A percentile compares a stretch with the other conserved stretches of the same genome.
Evolutionary conservation across 2,888 invertebrate species (phyloP).

Genomic region (Operophtera brumata): DNA sequence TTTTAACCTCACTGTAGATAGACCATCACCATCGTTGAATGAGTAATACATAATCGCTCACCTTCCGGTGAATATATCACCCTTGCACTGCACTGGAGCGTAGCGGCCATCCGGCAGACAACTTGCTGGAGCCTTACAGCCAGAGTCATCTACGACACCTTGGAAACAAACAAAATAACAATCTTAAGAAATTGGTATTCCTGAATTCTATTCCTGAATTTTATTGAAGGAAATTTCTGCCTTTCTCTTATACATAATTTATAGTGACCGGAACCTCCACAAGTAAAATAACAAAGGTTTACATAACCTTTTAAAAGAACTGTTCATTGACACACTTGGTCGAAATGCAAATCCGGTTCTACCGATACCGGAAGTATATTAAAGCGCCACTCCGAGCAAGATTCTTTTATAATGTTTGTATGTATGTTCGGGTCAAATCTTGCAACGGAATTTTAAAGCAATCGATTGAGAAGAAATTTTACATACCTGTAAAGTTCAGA

Average conservation of each 20-base stretch:
- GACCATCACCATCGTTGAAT: too few species aligned
- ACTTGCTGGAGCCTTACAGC: constrained; percentile 51
- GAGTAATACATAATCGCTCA: constrained; percentile 44
- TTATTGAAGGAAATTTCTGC: too few species aligned
- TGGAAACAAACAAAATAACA: constrained; percentile 2
- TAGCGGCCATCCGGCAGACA: constrained; percentile 81
- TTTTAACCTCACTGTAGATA: too few species aligned
- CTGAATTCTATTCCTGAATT: too few species aligned
- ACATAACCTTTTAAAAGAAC: constrained; percentile 14
- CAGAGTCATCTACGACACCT: constrained; percentile 24
- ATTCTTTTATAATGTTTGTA: too few species aligned
- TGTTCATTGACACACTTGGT: constrained; percentile 14
- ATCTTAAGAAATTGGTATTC: background rate
- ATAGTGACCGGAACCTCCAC: constrained; percentile 4
- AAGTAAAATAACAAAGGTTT: constrained; percentile 8
- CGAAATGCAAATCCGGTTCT: constrained; percentile 21
- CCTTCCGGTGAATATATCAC: constrained; percentile 82
- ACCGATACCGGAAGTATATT: constrained; percentile 17
- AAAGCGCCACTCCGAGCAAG: too few species aligned
- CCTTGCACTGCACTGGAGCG: constrained; percentile 84
- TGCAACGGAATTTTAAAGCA: too few species aligned
- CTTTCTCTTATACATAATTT: constrained; percentile 1
- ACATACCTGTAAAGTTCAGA: too few species aligned
- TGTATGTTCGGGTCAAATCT: too few species aligned
- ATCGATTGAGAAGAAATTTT: too few species aligned